phyloP scores from a whole-genome alignment of 2,113 vertebrate species.

The Ceuthmochares aereus region DNA sequence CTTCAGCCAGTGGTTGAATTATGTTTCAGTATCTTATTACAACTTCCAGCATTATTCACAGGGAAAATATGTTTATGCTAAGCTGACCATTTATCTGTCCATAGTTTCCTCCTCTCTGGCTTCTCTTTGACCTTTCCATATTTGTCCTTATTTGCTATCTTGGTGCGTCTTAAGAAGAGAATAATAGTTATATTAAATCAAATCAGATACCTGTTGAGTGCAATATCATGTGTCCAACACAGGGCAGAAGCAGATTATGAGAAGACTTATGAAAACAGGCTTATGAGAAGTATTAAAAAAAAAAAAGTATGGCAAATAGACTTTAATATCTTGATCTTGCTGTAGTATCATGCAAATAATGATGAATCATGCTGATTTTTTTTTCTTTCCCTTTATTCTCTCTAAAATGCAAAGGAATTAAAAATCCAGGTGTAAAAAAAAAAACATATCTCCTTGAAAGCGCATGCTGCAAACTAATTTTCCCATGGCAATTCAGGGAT shows the following conservation, averaged over 20 bases:
- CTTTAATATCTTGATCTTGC: conserved; percentile 53
- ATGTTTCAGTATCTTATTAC: conserved; percentile 7
- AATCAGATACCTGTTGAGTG: conserved; percentile 53
- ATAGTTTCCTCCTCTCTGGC: neutral
- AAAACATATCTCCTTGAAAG: neutral
- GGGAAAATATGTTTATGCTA: neutral
- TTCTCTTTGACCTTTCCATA: conserved; percentile 31
- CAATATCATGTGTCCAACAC: neutral
- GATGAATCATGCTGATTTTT: conserved; percentile 16
- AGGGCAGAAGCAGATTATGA: neutral
- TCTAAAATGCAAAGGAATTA: conserved; percentile 5
- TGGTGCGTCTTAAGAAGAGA: neutral
- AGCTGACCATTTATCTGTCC: conserved; percentile 5
- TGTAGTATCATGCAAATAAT: conserved; percentile 35
- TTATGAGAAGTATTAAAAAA: conserved; percentile 2
- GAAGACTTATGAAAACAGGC: conserved; percentile 26
- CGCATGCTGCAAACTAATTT: neutral
- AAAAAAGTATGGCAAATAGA: neutral
- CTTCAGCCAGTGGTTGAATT: neutral
- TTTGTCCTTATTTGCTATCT: conserved; percentile 23
- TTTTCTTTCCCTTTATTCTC: neutral
- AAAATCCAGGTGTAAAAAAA: neutral
- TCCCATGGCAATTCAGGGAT: neutral
- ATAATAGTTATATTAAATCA: conserved; percentile 29
- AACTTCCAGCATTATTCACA: neutral